Conservation (phyloP, 2,888 invertebrate species). For the Fragum fragum region DNA sequence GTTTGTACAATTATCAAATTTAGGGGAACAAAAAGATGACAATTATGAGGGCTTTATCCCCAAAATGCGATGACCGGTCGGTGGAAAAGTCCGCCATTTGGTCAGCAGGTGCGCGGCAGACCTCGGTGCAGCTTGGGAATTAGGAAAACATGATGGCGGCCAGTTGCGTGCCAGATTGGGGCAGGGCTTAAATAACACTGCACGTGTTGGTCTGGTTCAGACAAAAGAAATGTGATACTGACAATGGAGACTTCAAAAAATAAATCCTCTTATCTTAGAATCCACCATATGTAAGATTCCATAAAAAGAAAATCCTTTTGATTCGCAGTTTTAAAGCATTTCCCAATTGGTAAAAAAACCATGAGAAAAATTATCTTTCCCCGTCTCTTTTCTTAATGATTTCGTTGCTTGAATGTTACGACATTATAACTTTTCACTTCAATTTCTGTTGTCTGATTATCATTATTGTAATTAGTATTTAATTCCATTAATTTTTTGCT, state of each 20-base stretch:
- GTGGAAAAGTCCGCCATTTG: constrained; percentile 39
- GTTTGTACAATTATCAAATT: neutral
- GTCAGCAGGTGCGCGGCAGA: constrained; percentile 61
- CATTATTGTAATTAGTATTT: too few species aligned
- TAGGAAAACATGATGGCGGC: constrained; percentile 59
- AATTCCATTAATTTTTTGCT: too few species aligned
- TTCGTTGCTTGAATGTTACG: too few species aligned
- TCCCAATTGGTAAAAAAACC: too few species aligned
- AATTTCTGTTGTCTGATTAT: too few species aligned
- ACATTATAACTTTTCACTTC: too few species aligned
- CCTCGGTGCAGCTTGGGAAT: constrained; percentile 64
- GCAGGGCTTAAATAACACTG: constrained; percentile 45
- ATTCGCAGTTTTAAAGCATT: too few species aligned
- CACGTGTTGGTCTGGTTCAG: constrained; percentile 46
- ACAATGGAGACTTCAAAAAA: constrained; percentile 21
- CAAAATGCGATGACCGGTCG: constrained; percentile 13
- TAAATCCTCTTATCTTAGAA: constrained; percentile 18
- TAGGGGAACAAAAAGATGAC: neutral
- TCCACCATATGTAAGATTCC: constrained; percentile 23
- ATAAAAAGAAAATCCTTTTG: constrained; percentile 6
- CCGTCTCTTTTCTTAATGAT: too few species aligned
- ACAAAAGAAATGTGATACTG: constrained; percentile 50
- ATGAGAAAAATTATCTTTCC: too few species aligned
- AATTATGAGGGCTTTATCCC: neutral
- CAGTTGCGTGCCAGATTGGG: constrained; percentile 65